Evolutionary conservation across 2,113 vertebrate species (phyloP), one percentile per base, ranked within the genome.

Genomic region (Scomber colias): DNA sequence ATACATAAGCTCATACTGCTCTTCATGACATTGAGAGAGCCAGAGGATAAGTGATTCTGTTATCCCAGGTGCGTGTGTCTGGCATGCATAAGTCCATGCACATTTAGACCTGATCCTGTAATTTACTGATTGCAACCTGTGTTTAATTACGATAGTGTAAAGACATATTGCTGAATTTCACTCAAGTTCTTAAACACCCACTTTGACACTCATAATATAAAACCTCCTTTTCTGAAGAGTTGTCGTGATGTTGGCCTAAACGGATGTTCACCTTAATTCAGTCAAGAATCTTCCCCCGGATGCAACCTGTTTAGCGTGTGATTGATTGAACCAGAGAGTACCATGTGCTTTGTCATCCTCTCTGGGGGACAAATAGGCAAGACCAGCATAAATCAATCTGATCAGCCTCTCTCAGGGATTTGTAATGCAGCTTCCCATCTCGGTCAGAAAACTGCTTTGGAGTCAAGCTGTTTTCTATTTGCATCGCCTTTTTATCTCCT

Each of bases 11-110:
- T 86, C 56, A 60, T 14, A 56, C 31, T 57, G 65, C 57, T 71
- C 71, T 12, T 27, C 44, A 10, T 71, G 82, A 86, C 89, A 82
- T 59, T 91, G 83, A 90, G 63, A 71, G 44, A 30, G 65, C 16
- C 70, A 3, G 24, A 82, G 75, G 68, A 84, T 54, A 78, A 86
- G 35, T 75, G 51, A 77, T 77, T 31, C 21, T 71, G 30, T 70
- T 80, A 40, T 71, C 11, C 65, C 16, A 40, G 24, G 56, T 62
- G 69, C 55, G 71, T 72, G 64, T 53, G 24, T 57, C 19, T n/a
- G 31, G 55, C 31, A 61, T 61, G 51, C 54, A 17, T 13, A 61
- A 48, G 53, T 48, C 16, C 49, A 11, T n/a, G 16, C 16, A 30
- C 40, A 49, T 53, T 50, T 21, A 53, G 68, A 51, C 51, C 54